These are phyloP conservation scores for Nasua narica DNA, from an alignment of 2,797 vertebrate species.

Conservation along the genomic window DNA sequence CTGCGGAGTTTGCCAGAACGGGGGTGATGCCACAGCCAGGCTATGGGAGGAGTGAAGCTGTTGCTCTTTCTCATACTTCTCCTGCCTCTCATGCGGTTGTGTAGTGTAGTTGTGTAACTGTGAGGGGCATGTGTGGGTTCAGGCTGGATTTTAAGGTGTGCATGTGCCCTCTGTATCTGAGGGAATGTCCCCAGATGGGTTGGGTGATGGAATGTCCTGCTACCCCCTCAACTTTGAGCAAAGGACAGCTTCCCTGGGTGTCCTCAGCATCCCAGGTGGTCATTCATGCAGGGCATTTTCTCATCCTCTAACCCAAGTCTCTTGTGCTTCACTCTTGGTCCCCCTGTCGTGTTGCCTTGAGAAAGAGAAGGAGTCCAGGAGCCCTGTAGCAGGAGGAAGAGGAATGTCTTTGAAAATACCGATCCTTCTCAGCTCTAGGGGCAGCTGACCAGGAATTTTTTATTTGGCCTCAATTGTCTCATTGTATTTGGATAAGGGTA, in stretches of 20 bases:
- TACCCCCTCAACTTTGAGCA: neutral
- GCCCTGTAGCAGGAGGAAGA: neutral
- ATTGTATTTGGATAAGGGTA: neutral
- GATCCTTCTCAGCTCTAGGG: neutral
- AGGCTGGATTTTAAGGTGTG: constrained; percentile 39
- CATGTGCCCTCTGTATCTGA: neutral
- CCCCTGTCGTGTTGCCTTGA: neutral
- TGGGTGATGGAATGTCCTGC: neutral
- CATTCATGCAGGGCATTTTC: too few relatives aligned
- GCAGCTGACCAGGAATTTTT: neutral
- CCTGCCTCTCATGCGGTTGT: neutral
- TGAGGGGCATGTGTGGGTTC: constrained; percentile 23
- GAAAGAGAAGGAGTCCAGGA: neutral
- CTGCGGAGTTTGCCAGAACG: neutral
- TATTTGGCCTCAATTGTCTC: neutral
- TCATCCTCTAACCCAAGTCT: neutral
- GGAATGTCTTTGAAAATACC: neutral
- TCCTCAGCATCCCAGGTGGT: neutral
- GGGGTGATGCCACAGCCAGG: neutral
- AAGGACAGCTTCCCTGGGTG: neutral
- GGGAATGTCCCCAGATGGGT: neutral
- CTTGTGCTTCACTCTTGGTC: neutral
- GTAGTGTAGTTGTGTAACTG: constrained; percentile 48
- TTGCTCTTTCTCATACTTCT: neutral
- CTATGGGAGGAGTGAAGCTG: neutral